A percentile compares a stretch with the other conserved stretches of the same genome.
phyloP scores from a whole-genome alignment of 2,113 vertebrate species.

The Aphyosemion australe region DNA sequence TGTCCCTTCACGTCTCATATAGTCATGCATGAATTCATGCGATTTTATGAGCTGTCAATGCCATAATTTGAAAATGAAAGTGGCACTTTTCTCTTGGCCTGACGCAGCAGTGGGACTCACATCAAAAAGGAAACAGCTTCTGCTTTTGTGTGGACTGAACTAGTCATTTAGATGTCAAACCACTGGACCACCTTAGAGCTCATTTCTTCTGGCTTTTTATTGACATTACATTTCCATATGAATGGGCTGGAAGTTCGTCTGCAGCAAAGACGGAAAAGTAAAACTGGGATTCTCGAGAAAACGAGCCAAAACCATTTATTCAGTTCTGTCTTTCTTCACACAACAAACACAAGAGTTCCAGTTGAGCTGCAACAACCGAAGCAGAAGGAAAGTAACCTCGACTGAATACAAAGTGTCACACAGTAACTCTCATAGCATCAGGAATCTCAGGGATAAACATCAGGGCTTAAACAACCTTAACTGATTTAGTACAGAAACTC shows the following conservation, averaged over 20 bases:
- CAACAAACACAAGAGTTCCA: too few species aligned
- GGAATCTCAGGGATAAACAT: too few species aligned
- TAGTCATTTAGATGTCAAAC: slow-evolving; percentile 9
- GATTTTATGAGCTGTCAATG: background rate
- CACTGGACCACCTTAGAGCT: slow-evolving; percentile 2
- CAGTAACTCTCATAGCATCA: too few species aligned
- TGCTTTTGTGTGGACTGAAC: slow-evolving; percentile 2
- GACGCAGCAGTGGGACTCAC: background rate
- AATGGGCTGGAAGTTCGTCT: background rate
- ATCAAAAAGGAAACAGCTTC: background rate
- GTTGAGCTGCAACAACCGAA: too few species aligned
- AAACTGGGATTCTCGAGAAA: background rate
- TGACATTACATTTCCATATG: slow-evolving; percentile 11
- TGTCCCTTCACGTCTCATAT: too few species aligned
- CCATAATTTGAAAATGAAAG: background rate
- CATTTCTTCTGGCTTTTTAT: slow-evolving; percentile 14
- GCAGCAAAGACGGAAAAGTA: background rate
- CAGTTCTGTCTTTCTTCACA: too few species aligned
- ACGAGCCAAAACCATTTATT: too few species aligned
- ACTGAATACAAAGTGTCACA: too few species aligned
- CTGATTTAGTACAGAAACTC: too few species aligned
- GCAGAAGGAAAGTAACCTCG: too few species aligned
- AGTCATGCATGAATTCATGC: background rate
- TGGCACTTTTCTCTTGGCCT: slow-evolving; percentile 1
- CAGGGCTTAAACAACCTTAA: too few species aligned